A percentile compares a stretch with the other conserved stretches of the same genome.
These are phyloP conservation scores for Euwallacea fornicatus DNA, from an alignment of 1,140 invertebrate genomes.

Conservation along the genomic window DNA sequence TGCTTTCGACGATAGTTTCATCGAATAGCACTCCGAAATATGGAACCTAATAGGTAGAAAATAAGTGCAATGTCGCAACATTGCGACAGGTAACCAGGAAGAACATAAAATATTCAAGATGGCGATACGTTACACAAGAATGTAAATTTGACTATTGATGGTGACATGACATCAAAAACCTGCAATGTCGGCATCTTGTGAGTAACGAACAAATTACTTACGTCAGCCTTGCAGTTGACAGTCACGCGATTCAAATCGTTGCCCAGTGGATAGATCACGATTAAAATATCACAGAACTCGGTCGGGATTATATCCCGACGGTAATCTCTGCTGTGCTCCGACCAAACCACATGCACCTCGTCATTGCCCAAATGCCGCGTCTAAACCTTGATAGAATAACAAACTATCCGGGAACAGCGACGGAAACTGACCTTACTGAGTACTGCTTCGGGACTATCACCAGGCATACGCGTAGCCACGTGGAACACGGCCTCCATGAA, in stretches of 20 bases:
- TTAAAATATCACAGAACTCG: conserved; percentile 98
- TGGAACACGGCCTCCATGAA: conserved; percentile 89
- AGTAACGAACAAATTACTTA: conserved; percentile 53
- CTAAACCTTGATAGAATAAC: conserved; percentile 53
- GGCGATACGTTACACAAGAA: too few relatives aligned
- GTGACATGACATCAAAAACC: not conserved
- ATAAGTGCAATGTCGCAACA: too few relatives aligned
- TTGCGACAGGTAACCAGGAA: too few relatives aligned
- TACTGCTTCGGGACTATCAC: conserved; percentile 80
- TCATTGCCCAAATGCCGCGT: conserved; percentile 97
- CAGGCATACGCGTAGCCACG: conserved; percentile 97
- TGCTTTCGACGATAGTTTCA: conserved; percentile 86
- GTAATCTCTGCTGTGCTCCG: conserved; percentile 94
- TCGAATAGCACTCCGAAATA: conserved; percentile 96
- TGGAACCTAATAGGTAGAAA: conserved; percentile 65
- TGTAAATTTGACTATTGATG: too few relatives aligned
- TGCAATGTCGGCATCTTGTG: not conserved
- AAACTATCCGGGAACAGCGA: not conserved
- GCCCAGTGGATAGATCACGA: conserved; percentile 92
- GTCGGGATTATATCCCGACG: conserved; percentile 96
- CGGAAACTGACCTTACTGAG: conserved; percentile 75
- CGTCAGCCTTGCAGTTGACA: conserved; percentile 82
- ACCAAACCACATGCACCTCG: conserved; percentile 99
- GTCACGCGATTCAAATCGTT: conserved; percentile 82
- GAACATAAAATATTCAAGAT: too few relatives aligned